phyloP scores from a whole-genome alignment of 2,113 vertebrate genomes.

The Hemichromis elongatus region DNA sequence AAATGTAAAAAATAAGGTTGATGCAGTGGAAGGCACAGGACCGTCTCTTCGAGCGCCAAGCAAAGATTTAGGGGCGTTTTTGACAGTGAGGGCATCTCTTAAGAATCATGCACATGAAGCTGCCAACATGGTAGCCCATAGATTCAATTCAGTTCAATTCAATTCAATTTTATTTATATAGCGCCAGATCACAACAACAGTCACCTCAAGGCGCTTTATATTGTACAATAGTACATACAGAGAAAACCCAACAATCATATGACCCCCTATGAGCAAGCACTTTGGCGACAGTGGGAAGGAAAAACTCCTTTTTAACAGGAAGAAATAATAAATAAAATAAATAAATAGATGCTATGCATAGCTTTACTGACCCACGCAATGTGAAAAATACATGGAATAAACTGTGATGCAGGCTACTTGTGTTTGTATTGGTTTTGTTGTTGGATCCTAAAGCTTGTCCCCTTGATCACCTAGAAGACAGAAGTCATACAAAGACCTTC shows the following conservation, averaged over 20 bases:
- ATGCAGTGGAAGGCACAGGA: not conserved
- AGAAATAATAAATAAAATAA: no score
- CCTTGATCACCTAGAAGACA: not conserved
- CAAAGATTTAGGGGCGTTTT: accelerated
- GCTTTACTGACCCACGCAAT: not conserved
- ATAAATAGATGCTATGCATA: not conserved
- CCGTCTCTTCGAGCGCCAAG: not conserved
- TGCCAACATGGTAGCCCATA: not conserved
- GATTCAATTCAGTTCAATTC: no score
- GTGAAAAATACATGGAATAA: not conserved
- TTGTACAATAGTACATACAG: no score
- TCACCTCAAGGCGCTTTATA: no score
- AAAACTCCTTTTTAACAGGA: no score
- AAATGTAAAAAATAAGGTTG: not conserved
- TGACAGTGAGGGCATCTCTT: not conserved
- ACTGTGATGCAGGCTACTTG: not conserved
- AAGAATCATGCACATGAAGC: not conserved
- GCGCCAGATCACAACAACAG: no score
- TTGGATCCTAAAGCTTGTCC: not conserved
- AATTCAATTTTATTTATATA: no score
- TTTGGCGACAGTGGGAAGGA: no score
- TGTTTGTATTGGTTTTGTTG: not conserved
- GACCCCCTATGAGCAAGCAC: no score
- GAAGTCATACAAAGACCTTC: not conserved
- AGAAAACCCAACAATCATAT: no score